Base-by-base conservation (phyloP, 35 echinoderm and acorn worm species). In the Lytechinus variegatus region DNA sequence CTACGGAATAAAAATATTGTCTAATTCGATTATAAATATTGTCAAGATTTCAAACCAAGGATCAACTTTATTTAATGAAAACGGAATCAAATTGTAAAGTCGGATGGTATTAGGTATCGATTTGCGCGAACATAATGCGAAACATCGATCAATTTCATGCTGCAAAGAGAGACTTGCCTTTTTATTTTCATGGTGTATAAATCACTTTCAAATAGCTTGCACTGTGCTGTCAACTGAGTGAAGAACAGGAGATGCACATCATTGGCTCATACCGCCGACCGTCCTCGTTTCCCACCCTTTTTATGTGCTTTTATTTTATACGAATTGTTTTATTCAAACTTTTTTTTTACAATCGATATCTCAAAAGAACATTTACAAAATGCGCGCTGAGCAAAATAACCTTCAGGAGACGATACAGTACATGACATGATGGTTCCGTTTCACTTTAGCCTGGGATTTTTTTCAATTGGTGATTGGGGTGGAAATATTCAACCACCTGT, bases 401-500 rank as follows among this genome's bases (percentile, higher is more conserved):
- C 66, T 79, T 16, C 16, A n/a, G 16, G n/a, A 79, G 66, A 6
- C 66, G 66, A 79, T 79, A 79, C 8, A 4, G 66, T 79, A 16
- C 66, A 8, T 24, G 19, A 79, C 66, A 79, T 79, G 66, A 79
- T 79, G 66, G n/a, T 79, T 79, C n/a, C n/a, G 19, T 79, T 79
- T 79, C 66, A 79, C 66, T 79, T 79, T 24, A 79, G 66, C 19
- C n/a, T 16, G n/a, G 66, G 66, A 79, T 79, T 79, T 24, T 79
- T 79, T 79, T 79, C 16, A 79, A 79, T 79, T 79, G 66, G 66
- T 24, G 66, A 79, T 79, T 79, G 66, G 66, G 66, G n/a, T 79
- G 66, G 66, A 79, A 79, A 79, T 79, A 79, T 79, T 79, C 66
- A 79, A 79, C 66, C 66, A 79, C 66, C 66, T 79, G 66, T 79